phyloP scores from a whole-genome alignment of 2,113 vertebrate genomes.

The Odontesthes bonariensis region DNA sequence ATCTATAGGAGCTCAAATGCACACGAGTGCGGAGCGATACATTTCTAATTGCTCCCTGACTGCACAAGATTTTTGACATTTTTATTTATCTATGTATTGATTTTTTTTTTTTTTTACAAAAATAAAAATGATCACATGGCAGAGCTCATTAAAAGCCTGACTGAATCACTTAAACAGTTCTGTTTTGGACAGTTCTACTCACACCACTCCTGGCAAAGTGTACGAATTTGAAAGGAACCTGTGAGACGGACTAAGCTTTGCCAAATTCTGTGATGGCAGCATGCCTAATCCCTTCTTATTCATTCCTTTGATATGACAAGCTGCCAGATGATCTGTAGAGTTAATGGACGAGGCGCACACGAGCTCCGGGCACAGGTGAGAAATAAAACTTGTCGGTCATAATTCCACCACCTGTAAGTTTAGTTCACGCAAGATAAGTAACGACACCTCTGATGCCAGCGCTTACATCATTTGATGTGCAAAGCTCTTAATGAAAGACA shows the following conservation, averaged over 20 bases:
- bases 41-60: slow-evolving; percentile 34
- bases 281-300: slow-evolving; percentile 53
- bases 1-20: slow-evolving; percentile 58
- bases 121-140: slow-evolving; percentile 40
- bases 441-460: slow-evolving; percentile 48
- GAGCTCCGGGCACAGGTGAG: slow-evolving; percentile 60
- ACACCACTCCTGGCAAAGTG: slow-evolving; percentile 26
- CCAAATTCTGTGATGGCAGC: slow-evolving; percentile 55
- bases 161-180: slow-evolving; percentile 23
- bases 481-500: slow-evolving; percentile 61
- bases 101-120: slow-evolving; percentile 21
- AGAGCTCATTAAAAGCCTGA: slow-evolving; percentile 31
- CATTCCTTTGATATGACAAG: slow-evolving; percentile 55
- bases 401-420: slow-evolving; percentile 46
- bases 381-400: slow-evolving; percentile 55
- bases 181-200: slow-evolving; percentile 15
- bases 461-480: slow-evolving; percentile 64
- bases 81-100: neutral
- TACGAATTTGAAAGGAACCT: slow-evolving; percentile 55
- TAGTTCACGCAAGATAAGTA: slow-evolving; percentile 55
- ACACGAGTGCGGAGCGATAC: slow-evolving; percentile 50
- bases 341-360: slow-evolving; percentile 27
- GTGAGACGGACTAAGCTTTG: slow-evolving; percentile 28
- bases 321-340: slow-evolving; percentile 55
- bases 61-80: neutral